A percentile compares a stretch with the other conserved stretches of the same genome.
phyloP scores from a whole-genome alignment of 2,797 vertebrate genomes.

The Paguma larvata region DNA sequence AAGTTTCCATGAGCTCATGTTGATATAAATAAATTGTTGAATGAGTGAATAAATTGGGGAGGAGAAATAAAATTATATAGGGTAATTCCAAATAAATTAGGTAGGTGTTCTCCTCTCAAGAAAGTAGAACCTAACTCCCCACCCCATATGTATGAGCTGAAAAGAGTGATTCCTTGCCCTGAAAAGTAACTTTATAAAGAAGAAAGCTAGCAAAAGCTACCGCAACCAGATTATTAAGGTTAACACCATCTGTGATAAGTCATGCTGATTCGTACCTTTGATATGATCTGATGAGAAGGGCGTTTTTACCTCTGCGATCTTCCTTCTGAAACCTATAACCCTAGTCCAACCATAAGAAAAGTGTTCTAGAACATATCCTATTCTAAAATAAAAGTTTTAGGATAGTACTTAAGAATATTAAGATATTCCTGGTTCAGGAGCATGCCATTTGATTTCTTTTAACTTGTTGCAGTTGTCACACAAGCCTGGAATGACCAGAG shows the following conservation, averaged over 20 bases:
- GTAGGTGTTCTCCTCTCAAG: background rate
- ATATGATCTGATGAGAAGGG: background rate
- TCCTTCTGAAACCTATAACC: background rate
- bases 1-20: background rate
- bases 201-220: background rate
- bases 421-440: background rate
- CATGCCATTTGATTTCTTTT: conserved; percentile 32
- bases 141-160: background rate
- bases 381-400: background rate
- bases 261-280: background rate
- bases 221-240: background rate
- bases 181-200: background rate
- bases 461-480: background rate
- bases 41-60: background rate
- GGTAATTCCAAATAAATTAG: conserved; percentile 17
- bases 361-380: background rate
- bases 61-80: background rate
- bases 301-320: background rate
- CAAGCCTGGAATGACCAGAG: background rate
- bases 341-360: background rate
- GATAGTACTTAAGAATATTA: background rate
- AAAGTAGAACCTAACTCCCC: background rate
- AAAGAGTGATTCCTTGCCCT: background rate
- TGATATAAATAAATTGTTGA: background rate
- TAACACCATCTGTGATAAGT: background rate